Percentiles rank a stretch among this genome's conserved stretches.
Evolutionary conservation across 35 echinoderm and acorn worm species (phyloP).

Genomic region (Lytechinus variegatus): DNA sequence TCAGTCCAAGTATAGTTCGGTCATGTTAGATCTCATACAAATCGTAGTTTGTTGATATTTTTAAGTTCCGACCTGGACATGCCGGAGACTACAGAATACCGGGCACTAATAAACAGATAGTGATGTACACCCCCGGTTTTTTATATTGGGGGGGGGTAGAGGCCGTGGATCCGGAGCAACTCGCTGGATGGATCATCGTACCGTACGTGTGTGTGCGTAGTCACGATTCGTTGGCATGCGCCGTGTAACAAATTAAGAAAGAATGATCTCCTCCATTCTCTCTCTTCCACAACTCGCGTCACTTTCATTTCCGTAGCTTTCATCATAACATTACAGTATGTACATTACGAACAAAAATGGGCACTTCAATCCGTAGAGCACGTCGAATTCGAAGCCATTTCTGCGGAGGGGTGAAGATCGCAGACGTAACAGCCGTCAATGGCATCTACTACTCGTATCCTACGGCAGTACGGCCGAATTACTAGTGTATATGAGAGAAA

Average conservation of each 20-base stretch:
- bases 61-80: no score
- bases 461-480: not conserved
- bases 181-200: not conserved
- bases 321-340: not conserved
- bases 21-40: no score
- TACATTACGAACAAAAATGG: not conserved
- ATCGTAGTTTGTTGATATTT: no score
- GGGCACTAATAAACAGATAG: not conserved
- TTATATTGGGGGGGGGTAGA: not conserved
- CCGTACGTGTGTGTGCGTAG: no score
- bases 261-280: no score
- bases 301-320: not conserved
- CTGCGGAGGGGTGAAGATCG: not conserved
- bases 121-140: not conserved
- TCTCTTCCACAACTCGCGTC: not conserved
- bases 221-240: no score
- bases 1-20: no score
- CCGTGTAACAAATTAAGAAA: no score
- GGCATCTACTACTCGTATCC: not conserved
- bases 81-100: no score
- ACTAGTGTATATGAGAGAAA: no score
- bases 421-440: constrained; percentile 1
- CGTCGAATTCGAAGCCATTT: not conserved
- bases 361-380: not conserved
- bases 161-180: not conserved